Evolutionary conservation across 1,140 invertebrate species (phyloP).

Genomic region (Pristionchus pacificus): DNA sequence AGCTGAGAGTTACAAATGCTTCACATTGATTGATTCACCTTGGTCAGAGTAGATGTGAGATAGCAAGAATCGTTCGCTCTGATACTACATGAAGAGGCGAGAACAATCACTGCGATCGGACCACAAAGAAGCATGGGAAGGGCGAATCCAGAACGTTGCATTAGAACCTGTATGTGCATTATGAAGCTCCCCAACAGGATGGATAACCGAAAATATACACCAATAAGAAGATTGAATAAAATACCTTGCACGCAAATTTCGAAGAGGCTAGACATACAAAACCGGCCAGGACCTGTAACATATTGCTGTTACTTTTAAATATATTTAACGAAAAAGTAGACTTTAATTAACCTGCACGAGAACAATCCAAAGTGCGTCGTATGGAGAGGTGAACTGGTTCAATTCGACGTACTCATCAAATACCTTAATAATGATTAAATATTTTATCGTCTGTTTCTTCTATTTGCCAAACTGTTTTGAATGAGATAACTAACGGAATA

Average conservation of each 20-base stretch:
- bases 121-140: slow-evolving; percentile 47
- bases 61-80: slow-evolving; percentile 41
- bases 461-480: no score
- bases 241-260: slow-evolving; percentile 57
- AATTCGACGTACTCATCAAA: slow-evolving; percentile 50
- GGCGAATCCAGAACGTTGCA: slow-evolving; percentile 54
- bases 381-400: slow-evolving; percentile 52
- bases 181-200: not conserved
- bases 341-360: slow-evolving; percentile 36
- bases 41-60: slow-evolving; percentile 42
- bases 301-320: no score
- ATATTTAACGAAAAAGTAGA: not conserved
- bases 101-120: slow-evolving; percentile 46
- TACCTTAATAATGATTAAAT: no score
- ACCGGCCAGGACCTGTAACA: slow-evolving; percentile 39
- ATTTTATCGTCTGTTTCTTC: no score
- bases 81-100: slow-evolving; percentile 37
- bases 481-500: not conserved
- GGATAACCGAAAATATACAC: not conserved
- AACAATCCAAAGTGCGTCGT: slow-evolving; percentile 54
- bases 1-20: no score
- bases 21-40: no score
- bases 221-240: no score
- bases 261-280: slow-evolving; percentile 52
- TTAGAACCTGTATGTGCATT: slow-evolving; percentile 40